Evolutionary conservation across 2,113 vertebrate genomes (phyloP), one percentile per base, ranked within the genome.

Genomic region (Microtus pennsylvanicus): DNA sequence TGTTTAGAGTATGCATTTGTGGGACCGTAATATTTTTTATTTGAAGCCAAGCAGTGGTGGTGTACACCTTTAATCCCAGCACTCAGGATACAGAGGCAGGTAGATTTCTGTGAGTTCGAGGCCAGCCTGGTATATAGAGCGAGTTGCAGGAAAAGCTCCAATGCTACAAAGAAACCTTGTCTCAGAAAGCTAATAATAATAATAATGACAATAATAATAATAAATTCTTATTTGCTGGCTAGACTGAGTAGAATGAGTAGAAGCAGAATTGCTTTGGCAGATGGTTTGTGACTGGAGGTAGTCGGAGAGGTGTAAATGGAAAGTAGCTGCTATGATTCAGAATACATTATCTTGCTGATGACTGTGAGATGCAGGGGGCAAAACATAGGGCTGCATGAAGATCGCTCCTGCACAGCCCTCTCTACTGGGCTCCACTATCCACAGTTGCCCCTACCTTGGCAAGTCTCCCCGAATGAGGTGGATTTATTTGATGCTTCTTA

Each of bases 401-500:
- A 45, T 65, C 22, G 45, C 70, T 14, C 85, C 78, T 87, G 86
- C 30, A 10, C n/a, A 19, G 52, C 33, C 33, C 70, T 81, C 65
- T 89, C 30, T 14, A 3, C 45, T 2, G 22, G 63, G 6, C 22
- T 17, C 33, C 28, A 42, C 35, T 47, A 38, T 11, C 4, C 78
- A 30, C 17, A 65, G 81, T 24, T 1, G 47, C 13, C 2, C 65
- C 77, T 26, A 21, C 22, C 77, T 74, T 63, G 35, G n/a, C 52
- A 67, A 45, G n/a, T 67, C 65, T 77, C 72, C n/a, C 61, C 30
- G 22, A 42, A 89, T 81, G 38, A 7, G 42, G 28, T n/a, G 16
- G 45, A n/a, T 91, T 77, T 80, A 77, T 50, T 58, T 70, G 38
- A 76, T 28, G 21, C 72, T 69, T 45, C 81, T 90, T 55, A 87